Percentiles rank a stretch among this genome's conserved stretches.
Conservation (phyloP, 2,113 vertebrate genomes). For the Cryptotis parvus region DNA sequence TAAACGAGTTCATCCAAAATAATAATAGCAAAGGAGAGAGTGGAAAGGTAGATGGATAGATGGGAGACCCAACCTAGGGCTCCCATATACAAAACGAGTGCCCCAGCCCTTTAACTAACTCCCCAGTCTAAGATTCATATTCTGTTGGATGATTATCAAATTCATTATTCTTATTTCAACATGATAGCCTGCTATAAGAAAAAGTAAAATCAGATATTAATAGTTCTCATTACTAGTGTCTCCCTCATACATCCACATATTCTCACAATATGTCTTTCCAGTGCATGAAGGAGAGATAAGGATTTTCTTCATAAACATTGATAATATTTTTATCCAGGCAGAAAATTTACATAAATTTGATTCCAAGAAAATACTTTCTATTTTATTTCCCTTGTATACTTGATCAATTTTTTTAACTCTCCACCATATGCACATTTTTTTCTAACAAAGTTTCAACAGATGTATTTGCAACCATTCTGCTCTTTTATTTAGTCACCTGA, state of each 20-base stretch:
- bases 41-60: too few relatives aligned
- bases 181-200: constrained; percentile 25
- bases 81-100: neutral
- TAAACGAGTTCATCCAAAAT: too few relatives aligned
- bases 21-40: too few relatives aligned
- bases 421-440: constrained; percentile 26
- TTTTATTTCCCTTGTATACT: neutral
- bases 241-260: neutral
- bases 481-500: constrained; percentile 55
- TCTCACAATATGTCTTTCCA: neutral
- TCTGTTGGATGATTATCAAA: neutral
- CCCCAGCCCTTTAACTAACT: neutral
- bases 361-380: constrained; percentile 13
- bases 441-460: constrained; percentile 55
- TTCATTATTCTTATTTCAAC: constrained; percentile 42
- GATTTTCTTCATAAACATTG: neutral
- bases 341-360: constrained; percentile 39
- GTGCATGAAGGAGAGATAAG: too few relatives aligned
- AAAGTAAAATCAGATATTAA: neutral
- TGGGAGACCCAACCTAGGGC: neutral
- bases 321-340: constrained; percentile 19
- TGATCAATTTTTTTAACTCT: constrained; percentile 51
- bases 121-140: neutral
- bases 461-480: constrained; percentile 42
- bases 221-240: neutral